These are phyloP conservation scores for Paramisgurnus dabryanus DNA, from an alignment of 2,113 vertebrate genomes.

Conservation along the genomic window DNA sequence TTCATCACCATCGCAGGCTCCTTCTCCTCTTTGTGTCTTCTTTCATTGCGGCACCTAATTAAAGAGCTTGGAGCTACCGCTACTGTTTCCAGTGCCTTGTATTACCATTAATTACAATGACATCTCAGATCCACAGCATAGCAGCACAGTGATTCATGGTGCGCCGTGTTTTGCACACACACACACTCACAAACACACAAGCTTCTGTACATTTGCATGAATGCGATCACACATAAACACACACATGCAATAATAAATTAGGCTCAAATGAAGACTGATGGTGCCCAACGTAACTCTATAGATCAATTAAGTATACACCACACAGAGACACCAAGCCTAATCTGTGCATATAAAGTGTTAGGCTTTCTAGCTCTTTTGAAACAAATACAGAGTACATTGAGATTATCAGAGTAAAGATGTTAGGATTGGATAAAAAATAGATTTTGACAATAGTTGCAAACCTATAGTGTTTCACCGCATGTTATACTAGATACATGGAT, in stretches of 20 bases:
- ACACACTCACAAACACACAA: constrained; percentile 31
- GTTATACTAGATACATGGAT: not conserved
- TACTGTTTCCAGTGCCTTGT: constrained; percentile 45
- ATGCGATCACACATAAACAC: constrained; percentile 22
- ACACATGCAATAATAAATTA: constrained; percentile 29
- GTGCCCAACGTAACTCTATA: constrained; percentile 5
- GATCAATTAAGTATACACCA: constrained; percentile 26
- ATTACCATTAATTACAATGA: constrained; percentile 53
- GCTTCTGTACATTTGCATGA: constrained; percentile 23
- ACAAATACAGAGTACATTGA: not conserved
- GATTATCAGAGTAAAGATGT: not conserved
- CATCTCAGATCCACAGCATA: constrained; percentile 42
- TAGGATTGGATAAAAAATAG: not conserved
- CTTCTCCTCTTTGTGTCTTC: constrained; percentile 35
- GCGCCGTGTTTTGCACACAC: constrained; percentile 34
- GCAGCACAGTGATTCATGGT: constrained; percentile 52
- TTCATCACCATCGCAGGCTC: constrained; percentile 39
- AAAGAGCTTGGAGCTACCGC: constrained; percentile 41
- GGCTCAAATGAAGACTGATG: constrained; percentile 28
- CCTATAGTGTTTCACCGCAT: not conserved
- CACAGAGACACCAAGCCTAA: not conserved
- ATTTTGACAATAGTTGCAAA: not conserved
- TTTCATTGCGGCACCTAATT: constrained; percentile 52
- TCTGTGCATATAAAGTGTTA: constrained; percentile 19
- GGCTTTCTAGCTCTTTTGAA: not conserved